Base-by-base conservation (phyloP, 2,797 vertebrate genomes). In the Natrix natrix region DNA sequence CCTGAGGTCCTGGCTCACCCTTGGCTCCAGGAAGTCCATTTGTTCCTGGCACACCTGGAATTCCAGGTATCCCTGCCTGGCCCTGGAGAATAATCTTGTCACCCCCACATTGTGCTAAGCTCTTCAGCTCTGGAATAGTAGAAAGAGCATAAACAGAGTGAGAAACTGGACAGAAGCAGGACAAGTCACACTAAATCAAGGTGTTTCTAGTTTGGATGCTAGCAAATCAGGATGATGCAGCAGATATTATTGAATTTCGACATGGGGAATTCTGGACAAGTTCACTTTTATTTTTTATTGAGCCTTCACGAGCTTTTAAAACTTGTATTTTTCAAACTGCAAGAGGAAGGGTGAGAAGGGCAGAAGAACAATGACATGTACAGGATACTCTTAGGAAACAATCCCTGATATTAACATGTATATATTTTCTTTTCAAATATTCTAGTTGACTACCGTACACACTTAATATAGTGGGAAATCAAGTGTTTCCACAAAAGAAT, bases 21-120 rank as follows among this genome's bases (percentile, higher is more conserved):
- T 86, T 93, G 16, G 59, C 1, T 0, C 93, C 93, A 24, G 90
- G 24, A 17, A 89, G 20, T 1, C 93, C 93, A 57, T 52, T 93
- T 86, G 87, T 93, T 91, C 93, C 93, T 3, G 93, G 93, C 17
- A 93, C 52, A 2, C 93, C 93, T 48, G 93, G 93, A 48, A 93
- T 91, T 57, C 93, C 93, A 86, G 93, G 93, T 24, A 63, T 56
- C 2, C 54, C 60, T 66, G 28, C 11, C 69, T 90, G 89, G 20
- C n/a, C 60, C n/a, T 69, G n/a, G 7, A 12, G n/a, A 28, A 56
- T 55, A 56, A 0, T 69, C 60, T n/a, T 37, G n/a, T 37, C 48
- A 56, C 20, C 1, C 24, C 60, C 78, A 57, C 59, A 90, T n/a
- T 87, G n/a, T n/a, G 52, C 66, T 66, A 87, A 55, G 52, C 54